These are phyloP conservation scores for Hesperophylax magnus DNA, from an alignment of 1,140 invertebrate genomes.

Conservation along the genomic window DNA sequence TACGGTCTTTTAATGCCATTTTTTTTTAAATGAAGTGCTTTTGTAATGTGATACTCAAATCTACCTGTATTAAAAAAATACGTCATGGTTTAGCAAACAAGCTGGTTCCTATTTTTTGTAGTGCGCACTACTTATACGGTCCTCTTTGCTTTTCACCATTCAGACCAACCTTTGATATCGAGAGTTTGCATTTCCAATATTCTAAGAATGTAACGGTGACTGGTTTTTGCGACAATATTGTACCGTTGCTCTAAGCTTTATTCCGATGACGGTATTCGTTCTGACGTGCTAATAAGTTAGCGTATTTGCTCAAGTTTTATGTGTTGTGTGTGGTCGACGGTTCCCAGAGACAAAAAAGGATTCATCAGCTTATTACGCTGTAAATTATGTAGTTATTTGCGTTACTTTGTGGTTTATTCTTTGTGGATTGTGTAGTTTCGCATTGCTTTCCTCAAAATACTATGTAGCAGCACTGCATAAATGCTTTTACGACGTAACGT, in stretches of 20 bases:
- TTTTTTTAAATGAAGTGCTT: too few species aligned
- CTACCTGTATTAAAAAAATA: background rate
- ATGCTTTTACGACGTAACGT: too few species aligned
- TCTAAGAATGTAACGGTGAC: constrained; percentile 14
- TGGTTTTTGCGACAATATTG: constrained; percentile 33
- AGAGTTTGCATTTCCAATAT: constrained; percentile 32
- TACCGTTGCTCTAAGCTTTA: constrained; percentile 26
- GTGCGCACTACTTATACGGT: background rate
- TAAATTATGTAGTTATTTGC: constrained; percentile 12
- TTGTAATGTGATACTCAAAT: too few species aligned
- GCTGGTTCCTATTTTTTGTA: background rate
- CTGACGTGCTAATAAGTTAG: constrained; percentile 21
- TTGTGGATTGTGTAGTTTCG: constrained; percentile 3
- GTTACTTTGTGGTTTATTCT: constrained; percentile 10
- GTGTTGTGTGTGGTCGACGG: constrained; percentile 1
- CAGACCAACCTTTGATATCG: constrained; percentile 26
- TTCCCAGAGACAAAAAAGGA: constrained; percentile 22
- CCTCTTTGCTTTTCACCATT: background rate
- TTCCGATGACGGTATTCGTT: background rate
- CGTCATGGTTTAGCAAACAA: constrained; percentile 21
- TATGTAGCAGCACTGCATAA: too few species aligned
- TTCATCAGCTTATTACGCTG: constrained; percentile 1
- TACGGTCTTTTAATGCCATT: too few species aligned
- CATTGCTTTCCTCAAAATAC: background rate
- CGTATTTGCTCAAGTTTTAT: background rate